Conservation (phyloP, 1,140 invertebrate genomes). For the Meteorus sp. region DNA sequence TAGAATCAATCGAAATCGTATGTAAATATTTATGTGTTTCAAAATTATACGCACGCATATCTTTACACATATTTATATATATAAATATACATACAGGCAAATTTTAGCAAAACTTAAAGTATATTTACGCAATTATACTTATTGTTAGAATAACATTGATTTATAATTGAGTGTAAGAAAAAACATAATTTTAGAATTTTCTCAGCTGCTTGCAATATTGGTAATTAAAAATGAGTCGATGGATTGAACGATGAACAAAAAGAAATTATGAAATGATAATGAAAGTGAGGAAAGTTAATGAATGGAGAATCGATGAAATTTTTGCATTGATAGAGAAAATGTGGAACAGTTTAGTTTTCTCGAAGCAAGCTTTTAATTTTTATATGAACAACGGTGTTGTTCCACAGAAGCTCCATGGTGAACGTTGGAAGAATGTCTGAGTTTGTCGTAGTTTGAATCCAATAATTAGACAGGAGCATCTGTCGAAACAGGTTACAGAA, state of each 20-base stretch:
- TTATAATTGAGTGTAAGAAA: too few species aligned
- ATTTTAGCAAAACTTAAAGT: slow-evolving; percentile 36
- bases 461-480: too few species aligned
- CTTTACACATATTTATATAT: not conserved
- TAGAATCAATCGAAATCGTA: slow-evolving; percentile 9
- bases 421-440: too few species aligned
- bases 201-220: slow-evolving; percentile 36
- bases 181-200: not conserved
- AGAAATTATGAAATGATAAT: too few species aligned
- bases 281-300: slow-evolving; percentile 29
- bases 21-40: too few species aligned
- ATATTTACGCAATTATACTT: not conserved
- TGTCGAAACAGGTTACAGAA: too few species aligned
- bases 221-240: too few species aligned
- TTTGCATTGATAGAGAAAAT: not conserved
- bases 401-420: too few species aligned
- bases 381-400: too few species aligned
- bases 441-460: too few species aligned
- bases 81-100: slow-evolving; percentile 29
- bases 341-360: not conserved
- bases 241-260: too few species aligned
- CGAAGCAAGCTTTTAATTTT: too few species aligned
- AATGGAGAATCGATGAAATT: slow-evolving; percentile 4
- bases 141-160: not conserved
- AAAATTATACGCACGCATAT: not conserved